phyloP scores from a whole-genome alignment of 2,888 invertebrate species.

The Lasius fuliginosus region DNA sequence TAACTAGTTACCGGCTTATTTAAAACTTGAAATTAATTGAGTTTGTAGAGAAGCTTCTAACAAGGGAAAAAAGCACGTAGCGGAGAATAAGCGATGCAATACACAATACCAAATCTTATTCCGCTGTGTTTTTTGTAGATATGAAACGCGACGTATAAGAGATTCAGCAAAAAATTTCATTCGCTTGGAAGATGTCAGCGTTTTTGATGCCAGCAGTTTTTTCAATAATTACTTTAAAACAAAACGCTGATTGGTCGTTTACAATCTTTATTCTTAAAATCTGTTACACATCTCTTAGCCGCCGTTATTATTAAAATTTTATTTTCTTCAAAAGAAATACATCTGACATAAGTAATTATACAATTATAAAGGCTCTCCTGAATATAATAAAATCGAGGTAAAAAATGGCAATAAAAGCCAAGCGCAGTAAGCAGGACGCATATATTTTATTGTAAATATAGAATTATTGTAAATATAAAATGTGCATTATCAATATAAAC shows the following conservation, averaged over 20 bases:
- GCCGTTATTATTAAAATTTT: not conserved
- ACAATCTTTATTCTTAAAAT: not conserved
- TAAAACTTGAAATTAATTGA: slow-evolving; percentile 53
- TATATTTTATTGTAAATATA: too few relatives aligned
- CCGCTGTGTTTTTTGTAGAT: slow-evolving; percentile 32
- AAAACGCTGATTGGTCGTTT: not conserved
- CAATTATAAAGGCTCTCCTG: too few relatives aligned
- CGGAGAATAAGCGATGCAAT: slow-evolving; percentile 52
- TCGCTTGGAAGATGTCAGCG: slow-evolving; percentile 13
- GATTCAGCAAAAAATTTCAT: slow-evolving; percentile 34
- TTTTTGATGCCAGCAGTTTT: not conserved
- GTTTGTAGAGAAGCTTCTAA: slow-evolving; percentile 50
- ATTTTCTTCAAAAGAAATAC: not conserved
- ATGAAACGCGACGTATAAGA: not conserved
- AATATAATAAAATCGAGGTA: too few relatives aligned
- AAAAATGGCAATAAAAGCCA: too few relatives aligned
- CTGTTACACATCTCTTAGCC: not conserved
- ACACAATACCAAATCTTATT: slow-evolving; percentile 52
- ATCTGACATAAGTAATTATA: slow-evolving; percentile 14
- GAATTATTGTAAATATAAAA: too few relatives aligned
- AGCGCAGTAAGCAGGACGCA: too few relatives aligned
- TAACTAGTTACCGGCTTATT: slow-evolving; percentile 60
- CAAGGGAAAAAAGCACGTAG: slow-evolving; percentile 28
- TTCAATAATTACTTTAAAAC: slow-evolving; percentile 11
- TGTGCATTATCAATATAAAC: too few relatives aligned